A percentile compares a stretch with the other conserved stretches of the same genome.
Evolutionary conservation across 2,113 vertebrate species (phyloP).

Genomic region (Elaphurus davidianus): DNA sequence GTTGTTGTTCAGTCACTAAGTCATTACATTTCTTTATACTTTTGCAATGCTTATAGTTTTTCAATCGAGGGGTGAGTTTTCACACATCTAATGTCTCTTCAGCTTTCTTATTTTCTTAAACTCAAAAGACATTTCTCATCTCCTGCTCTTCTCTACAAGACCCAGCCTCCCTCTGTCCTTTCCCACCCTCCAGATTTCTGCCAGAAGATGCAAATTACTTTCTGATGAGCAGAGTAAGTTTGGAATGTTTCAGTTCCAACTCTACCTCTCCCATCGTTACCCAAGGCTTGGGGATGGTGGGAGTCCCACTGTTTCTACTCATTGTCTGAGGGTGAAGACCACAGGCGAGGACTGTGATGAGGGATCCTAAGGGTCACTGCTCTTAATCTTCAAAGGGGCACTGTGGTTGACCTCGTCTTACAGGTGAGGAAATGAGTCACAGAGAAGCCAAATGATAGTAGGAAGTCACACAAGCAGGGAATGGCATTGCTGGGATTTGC

Average conservation of each 20-base stretch:
- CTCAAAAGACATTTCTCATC: background rate
- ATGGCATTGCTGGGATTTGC: background rate
- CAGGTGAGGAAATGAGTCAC: background rate
- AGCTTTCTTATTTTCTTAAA: background rate
- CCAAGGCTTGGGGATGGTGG: rapidly evolving
- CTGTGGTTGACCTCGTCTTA: background rate
- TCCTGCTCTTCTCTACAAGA: background rate
- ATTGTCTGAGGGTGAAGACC: background rate
- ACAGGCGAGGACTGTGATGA: rapidly evolving
- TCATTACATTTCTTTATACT: rapidly evolving
- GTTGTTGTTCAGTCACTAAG: background rate
- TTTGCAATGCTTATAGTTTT: background rate
- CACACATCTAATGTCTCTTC: background rate
- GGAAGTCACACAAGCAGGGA: background rate
- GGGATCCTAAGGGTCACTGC: rapidly evolving
- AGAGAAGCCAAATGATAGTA: background rate
- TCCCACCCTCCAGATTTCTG: background rate
- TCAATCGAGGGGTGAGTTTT: too few relatives aligned
- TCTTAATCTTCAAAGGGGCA: background rate
- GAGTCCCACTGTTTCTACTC: rapidly evolving
- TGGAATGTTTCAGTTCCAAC: background rate
- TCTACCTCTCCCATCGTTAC: too few relatives aligned
- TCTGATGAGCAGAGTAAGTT: background rate
- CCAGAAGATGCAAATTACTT: too few relatives aligned
- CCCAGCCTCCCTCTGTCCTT: background rate